Evolutionary conservation across 2,797 vertebrate species (phyloP), one percentile per base, ranked within the genome.

Genomic region (Potorous gilbertii): DNA sequence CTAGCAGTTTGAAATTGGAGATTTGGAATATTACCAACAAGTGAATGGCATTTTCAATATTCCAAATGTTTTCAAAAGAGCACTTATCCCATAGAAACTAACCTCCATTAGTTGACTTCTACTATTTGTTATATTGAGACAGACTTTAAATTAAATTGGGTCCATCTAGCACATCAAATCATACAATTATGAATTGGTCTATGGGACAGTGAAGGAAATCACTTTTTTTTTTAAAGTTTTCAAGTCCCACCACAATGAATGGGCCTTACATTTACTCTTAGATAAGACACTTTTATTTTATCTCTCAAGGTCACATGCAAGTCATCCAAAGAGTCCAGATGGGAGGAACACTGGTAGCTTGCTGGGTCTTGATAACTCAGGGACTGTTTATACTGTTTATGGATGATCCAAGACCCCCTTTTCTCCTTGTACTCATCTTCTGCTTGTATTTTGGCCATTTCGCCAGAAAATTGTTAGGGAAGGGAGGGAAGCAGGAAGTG

Each of bases 121-220:
- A 1, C 27, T 57, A 90, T 6, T 59, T 31, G 56, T 4, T 57
- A 18, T 74, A 54, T 89, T 50, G 34, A 24, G 27, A n/a, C 52
- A 93, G 11, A 57, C 27, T 29, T 90, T 87, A 90, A 95, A 81
- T 40, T 81, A 92, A 55, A 95, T 66, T 46, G 66, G 6, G 57
- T 54, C 13, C 12, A 28, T 81, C 40, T 46, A 95, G 89, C 9
- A 89, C 50, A 54, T 93, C 74, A 54, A 92, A 91, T 59, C 46
- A 94, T 34, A 34, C 54, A 8, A 59, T 54, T 16, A 91, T 14
- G 28, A 74, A 81, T 56, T 16, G 52, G 13, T 27, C 90, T 18
- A 59, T 56, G 31, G 10, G 54, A 52, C 14, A 90, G 91, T 92
- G 54, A 90, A 87, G 56, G 57, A 92, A 94, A 56, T 87, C 3